These are phyloP conservation scores for Holcopasites calliopsidis DNA, from an alignment of 1,140 invertebrate genomes.

Conservation along the genomic window DNA sequence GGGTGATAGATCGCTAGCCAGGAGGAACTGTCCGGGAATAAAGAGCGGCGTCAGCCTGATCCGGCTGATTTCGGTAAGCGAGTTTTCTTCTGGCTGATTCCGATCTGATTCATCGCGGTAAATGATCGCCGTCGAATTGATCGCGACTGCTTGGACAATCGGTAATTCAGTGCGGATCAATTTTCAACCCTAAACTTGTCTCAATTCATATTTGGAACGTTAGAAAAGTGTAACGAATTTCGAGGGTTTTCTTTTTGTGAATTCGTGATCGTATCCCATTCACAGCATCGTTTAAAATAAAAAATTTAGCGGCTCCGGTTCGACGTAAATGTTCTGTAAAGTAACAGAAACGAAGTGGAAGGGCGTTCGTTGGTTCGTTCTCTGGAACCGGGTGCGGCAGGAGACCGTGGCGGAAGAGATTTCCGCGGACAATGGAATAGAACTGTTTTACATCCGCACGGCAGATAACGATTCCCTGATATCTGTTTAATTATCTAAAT, in stretches of 20 bases:
- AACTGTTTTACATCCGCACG: constrained; percentile 56
- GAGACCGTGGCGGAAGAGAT: constrained; percentile 13
- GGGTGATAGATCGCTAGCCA: constrained; percentile 52
- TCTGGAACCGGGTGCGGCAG: constrained; percentile 6
- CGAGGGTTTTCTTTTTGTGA: neutral
- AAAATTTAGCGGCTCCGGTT: neutral
- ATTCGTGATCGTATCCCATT: neutral
- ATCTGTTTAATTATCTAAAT: constrained; percentile 73
- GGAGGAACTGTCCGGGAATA: constrained; percentile 50
- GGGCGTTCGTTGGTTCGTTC: neutral
- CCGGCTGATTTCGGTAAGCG: constrained; percentile 49
- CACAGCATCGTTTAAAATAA: neutral
- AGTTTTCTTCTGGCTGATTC: constrained; percentile 50
- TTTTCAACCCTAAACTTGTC: constrained; percentile 33
- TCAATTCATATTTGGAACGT: constrained; percentile 35
- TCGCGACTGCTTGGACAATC: constrained; percentile 48
- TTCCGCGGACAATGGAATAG: constrained; percentile 31
- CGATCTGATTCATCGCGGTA: constrained; percentile 57
- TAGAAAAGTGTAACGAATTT: too few species aligned
- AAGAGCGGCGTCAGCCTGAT: constrained; percentile 56
- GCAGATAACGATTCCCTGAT: constrained; percentile 55
- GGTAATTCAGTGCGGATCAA: constrained; percentile 51
- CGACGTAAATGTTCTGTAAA: neutral
- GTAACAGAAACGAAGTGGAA: neutral
- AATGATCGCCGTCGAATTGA: constrained; percentile 50